Base-by-base conservation (phyloP, 2,113 vertebrate genomes). In the Danionella cerebrum region DNA sequence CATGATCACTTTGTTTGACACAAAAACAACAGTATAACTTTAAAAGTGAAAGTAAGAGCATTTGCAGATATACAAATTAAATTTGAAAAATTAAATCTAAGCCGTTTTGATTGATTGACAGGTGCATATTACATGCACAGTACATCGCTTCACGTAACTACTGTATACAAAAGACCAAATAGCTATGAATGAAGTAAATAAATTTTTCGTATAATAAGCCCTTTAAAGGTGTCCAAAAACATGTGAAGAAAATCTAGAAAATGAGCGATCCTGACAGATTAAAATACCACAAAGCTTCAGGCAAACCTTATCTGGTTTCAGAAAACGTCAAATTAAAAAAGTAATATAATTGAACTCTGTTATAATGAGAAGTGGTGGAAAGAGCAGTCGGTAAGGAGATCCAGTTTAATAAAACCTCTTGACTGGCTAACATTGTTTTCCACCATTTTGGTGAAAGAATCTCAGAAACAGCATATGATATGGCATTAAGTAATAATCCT, bases 331-430 rank as follows among this genome's bases (percentile, higher is more conserved):
- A 27, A 41, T 76, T 70, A 69, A 47, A 51, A 65, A 82, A 55
- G 74, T 45, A 78, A 74, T 77, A 33, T 66, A 27, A 70, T 27
- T 27, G 4, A 41, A 45, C 25, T 31, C 4, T 42, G 51, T 27
- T 42, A 68, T 82, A 84, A 86, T 86, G 70, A 84, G 65, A 69
- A 79, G 78, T 73, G 81, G 85, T 48, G 84, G 85, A 85, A 82
- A n/a, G n/a, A 83, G 1, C 27, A 60, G 33, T 36, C 39, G 73
- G 80, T 54, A 71, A 22, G 8, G 39, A 54, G 35, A 38, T 35
- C 31, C 24, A 25, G 64, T 65, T 44, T n/a, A 54, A 50, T 69
- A 67, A 57, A 42, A 73, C 52, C 52, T 2, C 27, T 51, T 69
- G 71, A 65, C 64, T 65, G 73, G 62, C 24, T 2, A 66, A 72